These are phyloP conservation scores for Synchiropus splendidus DNA, from an alignment of 2,113 vertebrate genomes.

Conservation along the genomic window DNA sequence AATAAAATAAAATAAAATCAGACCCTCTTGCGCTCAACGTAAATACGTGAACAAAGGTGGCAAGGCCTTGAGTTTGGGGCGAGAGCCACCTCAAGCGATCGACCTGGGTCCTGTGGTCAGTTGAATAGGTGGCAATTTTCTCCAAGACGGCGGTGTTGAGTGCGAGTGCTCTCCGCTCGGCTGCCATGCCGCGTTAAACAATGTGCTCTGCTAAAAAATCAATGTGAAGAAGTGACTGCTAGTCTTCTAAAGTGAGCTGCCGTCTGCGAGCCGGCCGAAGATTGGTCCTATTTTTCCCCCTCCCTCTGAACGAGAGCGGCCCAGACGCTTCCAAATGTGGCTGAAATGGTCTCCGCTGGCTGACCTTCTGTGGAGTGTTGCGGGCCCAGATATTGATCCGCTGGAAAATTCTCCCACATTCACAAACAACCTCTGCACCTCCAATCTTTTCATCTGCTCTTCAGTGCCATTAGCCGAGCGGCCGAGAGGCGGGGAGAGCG, in stretches of 20 bases:
- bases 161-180: conserved; percentile 24
- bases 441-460: conserved; percentile 25
- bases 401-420: conserved; percentile 44
- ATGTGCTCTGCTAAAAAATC: conserved; percentile 29
- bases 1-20: too few species aligned
- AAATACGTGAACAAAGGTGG: too few species aligned
- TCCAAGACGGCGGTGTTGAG: conserved; percentile 1
- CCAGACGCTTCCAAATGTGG: too few species aligned
- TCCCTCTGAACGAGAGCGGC: too few species aligned
- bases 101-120: too few species aligned
- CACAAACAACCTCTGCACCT: conserved; percentile 44
- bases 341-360: conserved; percentile 8
- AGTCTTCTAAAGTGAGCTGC: conserved; percentile 16
- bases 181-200: conserved; percentile 31
- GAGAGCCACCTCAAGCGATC: too few species aligned
- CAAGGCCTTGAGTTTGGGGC: too few species aligned
- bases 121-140: conserved; percentile 3
- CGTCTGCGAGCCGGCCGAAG: conserved; percentile 9
- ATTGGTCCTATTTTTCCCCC: too few species aligned
- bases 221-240: conserved; percentile 25
- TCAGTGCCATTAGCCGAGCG: conserved; percentile 40
- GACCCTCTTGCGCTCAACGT: too few species aligned
- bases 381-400: conserved; percentile 53
- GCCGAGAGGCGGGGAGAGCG: conserved; percentile 27
- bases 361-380: conserved; percentile 48